Percentiles rank a stretch among this genome's conserved stretches.
phyloP scores from a whole-genome alignment of 53 echinoderm and acorn worm genomes.

The Patiria pectinifera region DNA sequence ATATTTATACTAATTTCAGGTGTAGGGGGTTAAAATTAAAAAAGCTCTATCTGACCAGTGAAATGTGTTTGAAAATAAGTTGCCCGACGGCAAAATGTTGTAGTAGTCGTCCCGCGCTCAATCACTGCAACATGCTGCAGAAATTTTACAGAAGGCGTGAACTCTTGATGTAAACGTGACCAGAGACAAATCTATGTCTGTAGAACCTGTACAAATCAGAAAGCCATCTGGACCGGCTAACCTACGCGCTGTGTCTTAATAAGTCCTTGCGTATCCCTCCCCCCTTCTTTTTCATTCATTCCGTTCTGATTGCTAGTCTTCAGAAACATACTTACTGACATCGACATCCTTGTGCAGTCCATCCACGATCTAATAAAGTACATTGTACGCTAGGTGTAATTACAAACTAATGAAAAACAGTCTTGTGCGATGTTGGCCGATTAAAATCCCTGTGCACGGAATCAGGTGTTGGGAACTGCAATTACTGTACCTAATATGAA shows the following conservation, averaged over 20 bases:
- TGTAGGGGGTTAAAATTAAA: too few species aligned
- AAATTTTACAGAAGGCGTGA: background rate
- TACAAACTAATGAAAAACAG: background rate
- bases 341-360: background rate
- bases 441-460: background rate
- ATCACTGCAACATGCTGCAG: background rate
- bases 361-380: background rate
- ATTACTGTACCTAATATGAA: background rate
- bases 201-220: background rate
- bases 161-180: constrained; percentile 12
- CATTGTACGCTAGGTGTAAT: background rate
- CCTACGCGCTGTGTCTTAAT: constrained; percentile 2
- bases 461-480: background rate
- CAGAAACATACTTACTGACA: background rate
- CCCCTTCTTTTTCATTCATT: background rate
- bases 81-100: too few species aligned
- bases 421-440: background rate
- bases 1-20: too few species aligned
- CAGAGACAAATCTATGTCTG: background rate
- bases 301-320: background rate
- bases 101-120: too few species aligned
- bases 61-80: background rate
- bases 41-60: too few species aligned
- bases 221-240: background rate
- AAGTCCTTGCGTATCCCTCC: constrained; percentile 1